Conservation (phyloP, 2,113 vertebrate genomes). For the Strix uralensis region DNA sequence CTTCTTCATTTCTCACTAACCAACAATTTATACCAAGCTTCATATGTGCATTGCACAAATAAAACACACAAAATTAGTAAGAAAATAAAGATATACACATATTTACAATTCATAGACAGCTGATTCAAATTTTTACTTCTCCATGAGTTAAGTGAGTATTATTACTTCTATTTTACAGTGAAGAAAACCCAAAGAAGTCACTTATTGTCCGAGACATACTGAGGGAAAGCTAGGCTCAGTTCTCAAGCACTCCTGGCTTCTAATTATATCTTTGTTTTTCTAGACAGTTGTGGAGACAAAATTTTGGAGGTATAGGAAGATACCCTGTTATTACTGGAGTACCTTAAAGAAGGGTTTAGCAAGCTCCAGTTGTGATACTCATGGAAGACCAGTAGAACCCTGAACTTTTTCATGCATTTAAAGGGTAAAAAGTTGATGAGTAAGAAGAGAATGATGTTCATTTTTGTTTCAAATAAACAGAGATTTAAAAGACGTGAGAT, state of each 20-base stretch:
- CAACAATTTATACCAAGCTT: background rate
- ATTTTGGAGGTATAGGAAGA: background rate
- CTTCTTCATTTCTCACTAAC: background rate
- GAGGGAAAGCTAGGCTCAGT: background rate
- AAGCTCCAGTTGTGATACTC: background rate
- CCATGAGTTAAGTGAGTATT: background rate
- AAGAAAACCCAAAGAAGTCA: background rate
- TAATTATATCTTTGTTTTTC: background rate
- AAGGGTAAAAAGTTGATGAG: background rate
- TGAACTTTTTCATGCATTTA: background rate
- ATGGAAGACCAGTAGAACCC: background rate
- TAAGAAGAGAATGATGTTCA: background rate
- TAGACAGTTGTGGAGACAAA: background rate
- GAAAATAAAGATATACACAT: background rate
- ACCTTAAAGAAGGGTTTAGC: background rate
- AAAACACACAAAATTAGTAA: background rate
- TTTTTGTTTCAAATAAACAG: background rate
- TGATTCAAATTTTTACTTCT: background rate
- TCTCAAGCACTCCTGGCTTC: background rate
- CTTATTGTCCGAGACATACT: background rate
- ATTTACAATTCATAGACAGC: background rate
- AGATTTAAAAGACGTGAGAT: background rate
- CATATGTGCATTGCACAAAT: background rate
- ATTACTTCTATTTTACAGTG: background rate
- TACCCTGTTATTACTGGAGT: too few relatives aligned